Conservation (phyloP, 2,888 invertebrate genomes). For the Strigamia transsilvanica region DNA sequence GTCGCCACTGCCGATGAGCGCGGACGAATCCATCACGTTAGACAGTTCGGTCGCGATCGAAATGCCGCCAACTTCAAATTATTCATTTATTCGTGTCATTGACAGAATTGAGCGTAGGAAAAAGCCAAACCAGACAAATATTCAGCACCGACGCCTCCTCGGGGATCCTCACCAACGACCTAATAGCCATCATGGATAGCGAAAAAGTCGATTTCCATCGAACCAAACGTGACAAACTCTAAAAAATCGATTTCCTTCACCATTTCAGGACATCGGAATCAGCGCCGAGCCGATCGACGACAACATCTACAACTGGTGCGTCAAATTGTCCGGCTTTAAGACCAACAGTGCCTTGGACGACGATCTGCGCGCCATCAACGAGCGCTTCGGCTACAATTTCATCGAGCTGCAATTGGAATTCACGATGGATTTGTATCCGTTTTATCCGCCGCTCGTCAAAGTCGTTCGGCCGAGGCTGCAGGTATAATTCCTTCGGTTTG, state of each 20-base stretch:
- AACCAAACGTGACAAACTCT: background rate
- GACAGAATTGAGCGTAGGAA: background rate
- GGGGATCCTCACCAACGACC: constrained; percentile 63
- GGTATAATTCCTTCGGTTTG: background rate
- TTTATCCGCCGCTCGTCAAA: constrained; percentile 63
- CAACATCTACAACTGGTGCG: constrained; percentile 63
- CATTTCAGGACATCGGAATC: constrained; percentile 57
- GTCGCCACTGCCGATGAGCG: background rate
- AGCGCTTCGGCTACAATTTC: constrained; percentile 61
- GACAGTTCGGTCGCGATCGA: too few relatives aligned
- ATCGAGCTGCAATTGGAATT: constrained; percentile 64
- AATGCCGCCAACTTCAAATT: too few relatives aligned
- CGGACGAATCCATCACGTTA: background rate
- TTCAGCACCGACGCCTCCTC: constrained; percentile 63
- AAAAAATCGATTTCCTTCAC: background rate
- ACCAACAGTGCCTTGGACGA: constrained; percentile 58
- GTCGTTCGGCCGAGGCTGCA: constrained; percentile 62
- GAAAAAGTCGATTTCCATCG: constrained; percentile 58
- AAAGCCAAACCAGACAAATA: constrained; percentile 59
- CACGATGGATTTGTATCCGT: constrained; percentile 64
- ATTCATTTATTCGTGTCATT: too few relatives aligned
- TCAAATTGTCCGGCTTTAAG: constrained; percentile 61
- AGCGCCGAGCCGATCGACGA: constrained; percentile 63
- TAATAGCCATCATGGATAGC: constrained; percentile 62
- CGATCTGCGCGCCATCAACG: constrained; percentile 60